These are phyloP conservation scores for Drosophila novamexicana DNA, from an alignment of 1,140 invertebrate genomes.

Conservation along the genomic window DNA sequence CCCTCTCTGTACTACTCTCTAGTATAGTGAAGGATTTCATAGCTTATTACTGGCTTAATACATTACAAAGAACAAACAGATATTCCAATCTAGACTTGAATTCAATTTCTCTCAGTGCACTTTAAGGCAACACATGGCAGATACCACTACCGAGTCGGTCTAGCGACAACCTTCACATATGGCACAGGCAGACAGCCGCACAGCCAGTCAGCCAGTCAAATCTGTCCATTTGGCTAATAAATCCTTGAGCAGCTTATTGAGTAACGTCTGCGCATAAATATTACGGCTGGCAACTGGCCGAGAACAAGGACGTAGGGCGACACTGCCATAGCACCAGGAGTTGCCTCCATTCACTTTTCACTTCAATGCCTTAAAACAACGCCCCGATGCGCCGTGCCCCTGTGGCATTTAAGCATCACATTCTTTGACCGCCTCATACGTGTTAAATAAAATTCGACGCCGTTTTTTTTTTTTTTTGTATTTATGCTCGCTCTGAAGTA, in stretches of 20 bases:
- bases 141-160: conserved; percentile 7
- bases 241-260: conserved; percentile 84
- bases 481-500: neutral
- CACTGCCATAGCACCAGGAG: conserved; percentile 8
- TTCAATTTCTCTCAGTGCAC: conserved; percentile 21
- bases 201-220: conserved; percentile 72
- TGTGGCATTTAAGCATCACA: conserved; percentile 31
- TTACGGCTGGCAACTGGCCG: conserved; percentile 63
- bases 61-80: too few species aligned
- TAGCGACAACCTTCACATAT: conserved; percentile 60
- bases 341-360: conserved; percentile 63
- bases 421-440: conserved; percentile 47
- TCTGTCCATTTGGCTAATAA: conserved; percentile 83
- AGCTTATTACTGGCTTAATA: too few species aligned
- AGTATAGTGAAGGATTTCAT: too few species aligned
- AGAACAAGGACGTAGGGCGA: conserved; percentile 25
- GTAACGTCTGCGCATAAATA: conserved; percentile 82
- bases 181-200: conserved; percentile 41
- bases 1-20: too few species aligned
- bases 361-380: conserved; percentile 46
- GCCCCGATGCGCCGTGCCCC: neutral
- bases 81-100: neutral
- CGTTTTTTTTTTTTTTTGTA: conserved; percentile 8
- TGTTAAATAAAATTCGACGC: conserved; percentile 67
- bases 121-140: conserved; percentile 28